phyloP scores from a whole-genome alignment of 2,113 vertebrate species.

The Poecile atricapillus region DNA sequence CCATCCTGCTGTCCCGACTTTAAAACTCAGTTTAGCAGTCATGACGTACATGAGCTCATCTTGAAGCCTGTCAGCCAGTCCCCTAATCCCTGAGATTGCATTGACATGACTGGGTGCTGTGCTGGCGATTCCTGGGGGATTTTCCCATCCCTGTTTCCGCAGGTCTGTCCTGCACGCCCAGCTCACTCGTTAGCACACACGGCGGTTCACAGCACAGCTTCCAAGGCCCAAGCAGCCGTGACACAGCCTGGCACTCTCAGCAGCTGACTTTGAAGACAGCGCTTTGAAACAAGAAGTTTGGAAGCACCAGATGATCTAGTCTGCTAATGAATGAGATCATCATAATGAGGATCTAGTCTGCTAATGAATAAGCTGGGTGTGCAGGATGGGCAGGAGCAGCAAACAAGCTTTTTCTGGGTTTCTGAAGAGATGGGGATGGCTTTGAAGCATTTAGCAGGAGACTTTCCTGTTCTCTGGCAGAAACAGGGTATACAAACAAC shows the following conservation, averaged over 20 bases:
- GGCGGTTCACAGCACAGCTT: not conserved
- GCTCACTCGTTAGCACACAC: not conserved
- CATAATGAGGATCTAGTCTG: conserved; percentile 9
- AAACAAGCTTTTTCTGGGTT: not conserved
- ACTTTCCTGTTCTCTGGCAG: not conserved
- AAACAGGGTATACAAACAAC: not conserved
- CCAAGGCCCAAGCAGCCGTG: not conserved
- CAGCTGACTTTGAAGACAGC: not conserved
- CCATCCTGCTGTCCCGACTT: not conserved
- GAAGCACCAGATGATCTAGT: conserved; percentile 24
- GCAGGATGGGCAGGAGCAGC: not conserved
- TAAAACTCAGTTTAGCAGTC: not conserved
- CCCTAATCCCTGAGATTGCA: not conserved
- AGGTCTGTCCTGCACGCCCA: not conserved
- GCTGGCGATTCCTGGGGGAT: not conserved
- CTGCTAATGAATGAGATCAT: conserved; percentile 35
- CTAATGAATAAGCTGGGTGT: not conserved
- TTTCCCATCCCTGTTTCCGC: not conserved
- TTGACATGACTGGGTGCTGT: not conserved
- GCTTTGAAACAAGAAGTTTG: not conserved
- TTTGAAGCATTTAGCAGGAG: not conserved
- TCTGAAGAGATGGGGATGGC: not conserved
- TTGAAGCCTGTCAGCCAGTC: not conserved
- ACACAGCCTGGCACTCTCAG: not conserved
- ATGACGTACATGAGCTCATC: not conserved